A percentile compares a stretch with the other conserved stretches of the same genome.
Evolutionary conservation across 2,888 invertebrate species (phyloP).

Genomic region (Pemphredon lugubris): DNA sequence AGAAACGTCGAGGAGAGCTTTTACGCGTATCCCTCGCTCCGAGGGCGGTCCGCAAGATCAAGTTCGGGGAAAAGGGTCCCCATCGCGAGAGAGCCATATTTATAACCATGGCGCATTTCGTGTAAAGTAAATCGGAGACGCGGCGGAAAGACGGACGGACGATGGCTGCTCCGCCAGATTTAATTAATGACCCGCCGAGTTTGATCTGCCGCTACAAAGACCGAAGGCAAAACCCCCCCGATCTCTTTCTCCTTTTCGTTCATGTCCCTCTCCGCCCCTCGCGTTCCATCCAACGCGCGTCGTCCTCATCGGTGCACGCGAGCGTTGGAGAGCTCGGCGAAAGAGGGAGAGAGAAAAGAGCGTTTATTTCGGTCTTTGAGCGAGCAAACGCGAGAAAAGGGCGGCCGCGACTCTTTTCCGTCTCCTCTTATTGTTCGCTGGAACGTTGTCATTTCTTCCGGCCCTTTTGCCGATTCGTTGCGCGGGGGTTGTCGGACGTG

Average conservation of each 20-base stretch:
- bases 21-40: constrained; percentile 43
- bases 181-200: constrained; percentile 80
- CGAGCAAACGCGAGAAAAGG: constrained; percentile 51
- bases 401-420: constrained; percentile 33
- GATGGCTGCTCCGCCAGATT: constrained; percentile 77
- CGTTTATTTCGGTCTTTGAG: constrained; percentile 58
- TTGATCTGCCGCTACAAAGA: constrained; percentile 79
- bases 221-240: constrained; percentile 54
- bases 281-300: constrained; percentile 10
- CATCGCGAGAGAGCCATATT: constrained; percentile 65
- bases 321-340: constrained; percentile 22
- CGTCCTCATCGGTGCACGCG: constrained; percentile 19
- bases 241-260: constrained; percentile 34
- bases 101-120: constrained; percentile 70
- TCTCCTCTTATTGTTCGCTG: constrained; percentile 34
- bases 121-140: constrained; percentile 72
- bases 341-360: constrained; percentile 31
- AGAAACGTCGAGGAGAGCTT: too few species aligned
- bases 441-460: constrained; percentile 20
- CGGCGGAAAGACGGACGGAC: constrained; percentile 64
- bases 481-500: neutral
- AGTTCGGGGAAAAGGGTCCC: constrained; percentile 72
- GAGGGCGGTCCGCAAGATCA: constrained; percentile 68
- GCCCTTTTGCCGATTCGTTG: constrained; percentile 42
- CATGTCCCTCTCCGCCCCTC: constrained; percentile 17